Conservation (phyloP, 2,888 invertebrate genomes). For the Drosophila koepferae region DNA sequence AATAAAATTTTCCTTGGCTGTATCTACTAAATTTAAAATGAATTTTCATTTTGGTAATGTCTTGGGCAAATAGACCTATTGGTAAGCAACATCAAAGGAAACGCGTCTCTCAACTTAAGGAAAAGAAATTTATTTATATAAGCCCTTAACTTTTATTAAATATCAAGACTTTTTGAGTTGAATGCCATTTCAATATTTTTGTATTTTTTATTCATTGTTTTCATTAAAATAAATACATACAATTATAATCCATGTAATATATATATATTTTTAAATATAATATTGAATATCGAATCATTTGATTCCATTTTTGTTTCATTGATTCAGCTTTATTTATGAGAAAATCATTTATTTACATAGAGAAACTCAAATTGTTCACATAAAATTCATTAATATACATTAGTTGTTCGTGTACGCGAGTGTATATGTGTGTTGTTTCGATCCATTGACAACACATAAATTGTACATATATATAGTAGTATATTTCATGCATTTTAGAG, state of each 20-base stretch:
- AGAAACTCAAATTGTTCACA: constrained; percentile 41
- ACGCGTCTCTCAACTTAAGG: not conserved
- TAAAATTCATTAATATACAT: constrained; percentile 59
- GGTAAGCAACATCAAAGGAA: not conserved
- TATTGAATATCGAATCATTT: constrained; percentile 58
- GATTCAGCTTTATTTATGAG: constrained; percentile 38
- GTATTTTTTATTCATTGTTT: constrained; percentile 48
- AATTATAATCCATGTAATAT: constrained; percentile 45
- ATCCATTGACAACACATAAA: constrained; percentile 41
- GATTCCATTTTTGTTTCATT: constrained; percentile 13
- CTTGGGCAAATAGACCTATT: not conserved
- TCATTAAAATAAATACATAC: constrained; percentile 59
- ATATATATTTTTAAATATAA: constrained; percentile 41
- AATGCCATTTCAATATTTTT: constrained; percentile 68
- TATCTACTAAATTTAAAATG: constrained; percentile 12
- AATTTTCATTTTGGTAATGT: constrained; percentile 14
- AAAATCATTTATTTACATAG: constrained; percentile 53
- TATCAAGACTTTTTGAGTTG: constrained; percentile 36
- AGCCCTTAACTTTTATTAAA: not conserved
- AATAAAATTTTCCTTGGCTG: constrained; percentile 42
- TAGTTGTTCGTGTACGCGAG: constrained; percentile 23
- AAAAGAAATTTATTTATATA: not conserved
- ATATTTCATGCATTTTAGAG: constrained; percentile 25
- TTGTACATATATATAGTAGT: constrained; percentile 26
- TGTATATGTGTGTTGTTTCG: constrained; percentile 33